Conservation (phyloP, 2,797 vertebrate species). For the Pagetopsis macropterus region DNA sequence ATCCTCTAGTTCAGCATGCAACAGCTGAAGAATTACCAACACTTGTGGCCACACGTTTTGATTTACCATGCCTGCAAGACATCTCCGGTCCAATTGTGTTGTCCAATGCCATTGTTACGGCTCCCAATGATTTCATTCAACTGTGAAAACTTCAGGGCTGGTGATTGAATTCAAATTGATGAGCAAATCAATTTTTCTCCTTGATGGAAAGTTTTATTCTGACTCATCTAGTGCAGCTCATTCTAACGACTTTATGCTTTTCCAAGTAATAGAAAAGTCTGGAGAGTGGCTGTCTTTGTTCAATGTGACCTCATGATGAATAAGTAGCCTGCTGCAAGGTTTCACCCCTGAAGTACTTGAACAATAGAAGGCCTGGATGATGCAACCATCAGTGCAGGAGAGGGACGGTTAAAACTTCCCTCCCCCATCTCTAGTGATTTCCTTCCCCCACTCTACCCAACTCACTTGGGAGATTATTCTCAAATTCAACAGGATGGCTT, state of each 20-base stretch:
- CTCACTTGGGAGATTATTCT: conserved; percentile 65
- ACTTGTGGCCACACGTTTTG: conserved; percentile 28
- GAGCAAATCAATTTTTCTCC: not conserved
- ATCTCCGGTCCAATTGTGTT: conserved; percentile 28
- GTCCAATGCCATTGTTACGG: conserved; percentile 19
- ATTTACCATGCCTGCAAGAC: conserved; percentile 30
- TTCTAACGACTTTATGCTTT: conserved; percentile 27
- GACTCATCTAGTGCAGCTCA: conserved; percentile 22
- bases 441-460: conserved; percentile 36
- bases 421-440: conserved; percentile 24
- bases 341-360: conserved; percentile 45
- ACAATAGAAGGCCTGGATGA: conserved; percentile 58
- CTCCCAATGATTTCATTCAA: conserved; percentile 27
- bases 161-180: conserved; percentile 24
- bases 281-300: conserved; percentile 59
- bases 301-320: conserved; percentile 72
- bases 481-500: conserved; percentile 67
- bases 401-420: conserved; percentile 27
- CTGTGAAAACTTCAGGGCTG: conserved; percentile 6
- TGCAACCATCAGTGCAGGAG: conserved; percentile 51
- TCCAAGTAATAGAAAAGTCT: conserved; percentile 45
- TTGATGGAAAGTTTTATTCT: conserved; percentile 37
- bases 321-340: conserved; percentile 60
- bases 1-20: conserved; percentile 44
- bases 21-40: conserved; percentile 39